These are phyloP conservation scores for Varanus komodoensis DNA, from an alignment of 2,113 vertebrate species.

Conservation along the genomic window DNA sequence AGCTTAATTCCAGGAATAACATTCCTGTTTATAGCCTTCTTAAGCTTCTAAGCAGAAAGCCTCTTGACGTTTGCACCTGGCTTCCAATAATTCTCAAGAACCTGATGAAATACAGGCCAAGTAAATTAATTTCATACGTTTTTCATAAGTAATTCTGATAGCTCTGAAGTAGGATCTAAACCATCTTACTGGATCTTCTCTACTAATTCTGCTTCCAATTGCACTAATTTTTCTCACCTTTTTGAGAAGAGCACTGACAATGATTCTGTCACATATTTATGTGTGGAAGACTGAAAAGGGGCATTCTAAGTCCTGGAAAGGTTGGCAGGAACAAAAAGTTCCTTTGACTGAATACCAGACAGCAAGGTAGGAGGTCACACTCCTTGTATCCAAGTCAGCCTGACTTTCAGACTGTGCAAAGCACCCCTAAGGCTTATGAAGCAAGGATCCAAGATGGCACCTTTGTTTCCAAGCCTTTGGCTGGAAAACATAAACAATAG, in stretches of 20 bases:
- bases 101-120: slow-evolving; percentile 1
- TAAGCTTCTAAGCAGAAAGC: neutral
- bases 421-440: no score
- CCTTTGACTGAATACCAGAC: no score
- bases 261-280: neutral
- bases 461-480: no score
- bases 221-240: neutral
- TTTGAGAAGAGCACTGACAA: neutral
- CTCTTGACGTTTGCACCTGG: neutral
- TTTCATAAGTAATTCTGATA: slow-evolving; percentile 8
- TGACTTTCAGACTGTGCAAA: no score
- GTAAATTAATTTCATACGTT: slow-evolving; percentile 33
- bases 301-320: no score
- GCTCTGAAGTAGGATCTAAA: neutral
- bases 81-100: slow-evolving; percentile 1
- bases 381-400: no score
- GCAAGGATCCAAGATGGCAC: no score
- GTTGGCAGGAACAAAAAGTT: no score
- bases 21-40: neutral
- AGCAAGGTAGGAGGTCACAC: no score
- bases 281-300: neutral
- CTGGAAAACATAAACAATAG: no score
- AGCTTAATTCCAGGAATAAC: slow-evolving; percentile 23
- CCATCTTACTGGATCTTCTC: neutral
- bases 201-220: neutral